These are phyloP conservation scores for Propithecus coquereli DNA, from an alignment of 2,113 vertebrate species.

Conservation along the genomic window DNA sequence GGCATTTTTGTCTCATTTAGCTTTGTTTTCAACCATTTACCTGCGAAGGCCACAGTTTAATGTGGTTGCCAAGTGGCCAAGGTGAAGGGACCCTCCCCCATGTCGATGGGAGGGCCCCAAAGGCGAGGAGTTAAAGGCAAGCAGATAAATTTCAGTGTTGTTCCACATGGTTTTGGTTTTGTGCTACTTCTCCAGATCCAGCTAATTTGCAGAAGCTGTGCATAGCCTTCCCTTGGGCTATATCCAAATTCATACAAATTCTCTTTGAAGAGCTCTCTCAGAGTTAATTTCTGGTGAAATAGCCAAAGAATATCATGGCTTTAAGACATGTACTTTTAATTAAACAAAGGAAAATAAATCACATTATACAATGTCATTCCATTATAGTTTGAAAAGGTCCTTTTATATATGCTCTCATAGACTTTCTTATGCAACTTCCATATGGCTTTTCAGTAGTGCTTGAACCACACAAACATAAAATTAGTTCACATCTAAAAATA, in stretches of 20 bases:
- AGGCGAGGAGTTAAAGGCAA: background rate
- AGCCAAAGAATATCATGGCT: background rate
- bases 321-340: constrained; percentile 27
- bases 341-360: constrained; percentile 41
- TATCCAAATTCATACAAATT: background rate
- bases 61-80: background rate
- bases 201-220: background rate
- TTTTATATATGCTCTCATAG: constrained; percentile 8
- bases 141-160: background rate
- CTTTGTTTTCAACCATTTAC: background rate
- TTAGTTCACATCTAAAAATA: background rate
- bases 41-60: background rate
- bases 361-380: background rate
- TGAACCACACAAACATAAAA: background rate
- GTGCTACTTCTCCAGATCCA: background rate
- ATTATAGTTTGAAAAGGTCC: constrained; percentile 2
- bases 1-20: constrained; percentile 7
- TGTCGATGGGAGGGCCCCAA: background rate
- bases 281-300: constrained; percentile 24
- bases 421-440: background rate
- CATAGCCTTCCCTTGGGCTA: background rate
- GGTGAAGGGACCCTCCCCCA: background rate
- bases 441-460: background rate
- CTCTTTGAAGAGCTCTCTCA: background rate
- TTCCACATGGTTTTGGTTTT: background rate